These are phyloP conservation scores for Corydoras sp. DNA, from an alignment of 2,113 vertebrate species.

Conservation along the genomic window DNA sequence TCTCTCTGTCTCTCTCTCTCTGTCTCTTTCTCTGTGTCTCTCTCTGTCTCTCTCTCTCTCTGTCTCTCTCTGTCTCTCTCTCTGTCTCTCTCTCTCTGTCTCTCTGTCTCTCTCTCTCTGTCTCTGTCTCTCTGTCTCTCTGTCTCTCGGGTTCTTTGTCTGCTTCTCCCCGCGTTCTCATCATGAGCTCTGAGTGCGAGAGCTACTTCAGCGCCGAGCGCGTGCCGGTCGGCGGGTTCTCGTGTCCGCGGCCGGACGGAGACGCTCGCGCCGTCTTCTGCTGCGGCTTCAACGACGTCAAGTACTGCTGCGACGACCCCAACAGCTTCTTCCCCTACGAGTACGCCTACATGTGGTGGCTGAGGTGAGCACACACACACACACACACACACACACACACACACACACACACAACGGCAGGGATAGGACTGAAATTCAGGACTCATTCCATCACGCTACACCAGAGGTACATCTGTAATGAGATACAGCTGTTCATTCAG, in stretches of 20 bases:
- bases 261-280: slow-evolving; percentile 72
- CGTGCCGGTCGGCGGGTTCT: slow-evolving; percentile 73
- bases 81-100: neutral
- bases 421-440: no score
- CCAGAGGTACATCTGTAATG: no score
- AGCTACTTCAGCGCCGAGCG: slow-evolving; percentile 74
- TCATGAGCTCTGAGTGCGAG: slow-evolving; percentile 76
- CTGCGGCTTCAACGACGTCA: slow-evolving; percentile 84
- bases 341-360: slow-evolving; percentile 88
- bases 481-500: no score
- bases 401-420: neutral
- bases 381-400: slow-evolving; percentile 6
- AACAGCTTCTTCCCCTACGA: slow-evolving; percentile 86
- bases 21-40: no score
- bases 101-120: neutral
- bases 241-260: slow-evolving; percentile 71
- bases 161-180: slow-evolving; percentile 2
- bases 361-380: slow-evolving; percentile 66
- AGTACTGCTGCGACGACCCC: slow-evolving; percentile 86
- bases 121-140: neutral
- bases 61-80: no score
- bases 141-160: neutral
- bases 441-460: no score
- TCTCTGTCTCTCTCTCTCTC: no score
- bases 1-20: no score